A percentile compares a stretch with the other conserved stretches of the same genome.
These are phyloP conservation scores for Sylvicola fuscatus DNA, from an alignment of 2,888 invertebrate genomes.

Conservation along the genomic window DNA sequence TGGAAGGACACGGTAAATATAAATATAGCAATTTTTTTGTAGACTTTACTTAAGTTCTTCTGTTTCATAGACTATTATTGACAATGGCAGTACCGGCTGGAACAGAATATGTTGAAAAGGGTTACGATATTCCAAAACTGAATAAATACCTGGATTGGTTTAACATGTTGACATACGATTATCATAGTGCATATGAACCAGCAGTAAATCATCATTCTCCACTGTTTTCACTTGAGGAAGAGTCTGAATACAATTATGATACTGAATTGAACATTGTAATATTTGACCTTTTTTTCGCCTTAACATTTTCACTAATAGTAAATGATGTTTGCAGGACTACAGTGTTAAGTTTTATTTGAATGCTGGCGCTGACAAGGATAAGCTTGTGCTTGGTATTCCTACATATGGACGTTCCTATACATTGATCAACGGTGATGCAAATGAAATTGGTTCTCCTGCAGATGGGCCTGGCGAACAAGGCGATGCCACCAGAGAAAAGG, in stretches of 20 bases:
- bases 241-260: conserved; percentile 74
- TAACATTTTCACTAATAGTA: no score
- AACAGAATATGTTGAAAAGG: conserved; percentile 80
- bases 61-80: conserved; percentile 37
- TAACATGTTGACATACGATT: conserved; percentile 79
- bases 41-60: conserved; percentile 1
- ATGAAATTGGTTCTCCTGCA: conserved; percentile 69
- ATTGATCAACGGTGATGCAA: conserved; percentile 64
- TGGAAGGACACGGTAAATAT: conserved; percentile 36
- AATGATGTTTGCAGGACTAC: conserved; percentile 40
- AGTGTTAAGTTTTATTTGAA: conserved; percentile 66
- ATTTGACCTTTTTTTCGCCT: conserved; percentile 13
- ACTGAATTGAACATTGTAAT: conserved; percentile 75
- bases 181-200: conserved; percentile 81
- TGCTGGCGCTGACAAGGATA: conserved; percentile 56
- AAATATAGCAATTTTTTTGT: neutral
- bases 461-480: conserved; percentile 84
- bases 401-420: conserved; percentile 84
- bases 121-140: conserved; percentile 73
- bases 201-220: conserved; percentile 84
- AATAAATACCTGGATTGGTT: conserved; percentile 83
- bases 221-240: conserved; percentile 57
- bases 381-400: conserved; percentile 70
- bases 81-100: conserved; percentile 93
- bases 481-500: conserved; percentile 78